Evolutionary conservation across 2,113 vertebrate genomes (phyloP).

Genomic region (Spilogale gracilis): DNA sequence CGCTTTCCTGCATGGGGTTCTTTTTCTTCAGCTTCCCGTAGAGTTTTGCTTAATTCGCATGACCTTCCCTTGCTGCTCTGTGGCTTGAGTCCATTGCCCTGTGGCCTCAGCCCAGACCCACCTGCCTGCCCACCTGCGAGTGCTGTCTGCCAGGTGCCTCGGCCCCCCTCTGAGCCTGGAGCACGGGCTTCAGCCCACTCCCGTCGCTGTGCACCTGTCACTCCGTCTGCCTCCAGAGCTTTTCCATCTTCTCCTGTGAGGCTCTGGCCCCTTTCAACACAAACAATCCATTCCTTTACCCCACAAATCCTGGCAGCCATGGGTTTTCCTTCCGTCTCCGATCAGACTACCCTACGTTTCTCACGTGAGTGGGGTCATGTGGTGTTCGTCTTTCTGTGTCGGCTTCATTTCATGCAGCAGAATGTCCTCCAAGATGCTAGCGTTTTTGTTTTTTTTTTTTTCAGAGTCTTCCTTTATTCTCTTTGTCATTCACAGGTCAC

Average conservation of each 20-base stretch:
- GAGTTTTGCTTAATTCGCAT: not conserved
- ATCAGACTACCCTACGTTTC: fast-evolving
- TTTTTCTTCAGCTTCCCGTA: not conserved
- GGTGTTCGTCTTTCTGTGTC: not conserved
- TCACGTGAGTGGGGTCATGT: fast-evolving
- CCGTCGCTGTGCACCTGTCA: fast-evolving
- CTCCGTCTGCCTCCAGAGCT: not conserved
- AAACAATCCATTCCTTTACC: fast-evolving
- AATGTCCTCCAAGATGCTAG: not conserved
- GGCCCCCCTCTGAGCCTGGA: not conserved
- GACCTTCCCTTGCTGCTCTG: not conserved
- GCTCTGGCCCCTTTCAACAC: too few relatives aligned
- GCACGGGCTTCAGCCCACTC: not conserved
- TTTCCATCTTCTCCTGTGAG: not conserved
- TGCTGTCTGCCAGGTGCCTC: too few relatives aligned
- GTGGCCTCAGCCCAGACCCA: fast-evolving
- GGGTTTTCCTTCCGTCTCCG: not conserved
- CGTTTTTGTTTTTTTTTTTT: not conserved
- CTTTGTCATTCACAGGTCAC: not conserved
- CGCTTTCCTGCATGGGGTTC: not conserved
- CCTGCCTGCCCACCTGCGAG: fast-evolving
- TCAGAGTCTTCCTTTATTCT: not conserved
- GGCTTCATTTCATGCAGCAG: not conserved
- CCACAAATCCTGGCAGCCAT: fast-evolving
- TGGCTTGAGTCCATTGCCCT: not conserved